Percentiles rank a stretch among this genome's conserved stretches.
phyloP scores from a whole-genome alignment of 2,113 vertebrate species.

The Oenanthe melanoleuca region DNA sequence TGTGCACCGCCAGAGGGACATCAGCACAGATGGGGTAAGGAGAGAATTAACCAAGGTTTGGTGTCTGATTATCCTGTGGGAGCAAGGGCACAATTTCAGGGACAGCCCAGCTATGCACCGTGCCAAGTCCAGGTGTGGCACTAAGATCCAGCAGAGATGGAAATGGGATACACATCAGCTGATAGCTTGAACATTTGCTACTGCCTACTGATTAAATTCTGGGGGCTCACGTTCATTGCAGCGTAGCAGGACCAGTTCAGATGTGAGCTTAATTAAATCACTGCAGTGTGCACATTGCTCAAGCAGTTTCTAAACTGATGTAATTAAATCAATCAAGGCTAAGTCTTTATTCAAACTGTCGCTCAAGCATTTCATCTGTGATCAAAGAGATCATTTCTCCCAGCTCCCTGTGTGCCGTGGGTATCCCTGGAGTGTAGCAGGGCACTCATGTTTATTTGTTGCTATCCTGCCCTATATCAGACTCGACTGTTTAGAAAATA shows the following conservation, averaged over 20 bases:
- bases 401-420: background rate
- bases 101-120: background rate
- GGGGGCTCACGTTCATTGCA: background rate
- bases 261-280: background rate
- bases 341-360: background rate
- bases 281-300: background rate
- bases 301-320: background rate
- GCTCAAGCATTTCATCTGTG: background rate
- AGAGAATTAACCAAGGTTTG: background rate
- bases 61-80: background rate
- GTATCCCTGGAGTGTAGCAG: background rate
- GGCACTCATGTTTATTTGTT: background rate
- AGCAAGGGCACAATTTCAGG: background rate
- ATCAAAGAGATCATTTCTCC: background rate
- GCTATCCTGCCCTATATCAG: background rate
- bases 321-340: background rate
- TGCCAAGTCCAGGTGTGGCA: background rate
- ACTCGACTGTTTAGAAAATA: background rate
- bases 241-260: background rate
- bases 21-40: rapidly evolving
- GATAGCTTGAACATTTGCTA: background rate
- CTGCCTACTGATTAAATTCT: background rate
- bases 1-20: background rate
- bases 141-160: background rate
- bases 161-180: rapidly evolving